Percentiles rank a stretch among this genome's conserved stretches.
Evolutionary conservation across 2,888 invertebrate species (phyloP).

Genomic region (Acronicta aceris): DNA sequence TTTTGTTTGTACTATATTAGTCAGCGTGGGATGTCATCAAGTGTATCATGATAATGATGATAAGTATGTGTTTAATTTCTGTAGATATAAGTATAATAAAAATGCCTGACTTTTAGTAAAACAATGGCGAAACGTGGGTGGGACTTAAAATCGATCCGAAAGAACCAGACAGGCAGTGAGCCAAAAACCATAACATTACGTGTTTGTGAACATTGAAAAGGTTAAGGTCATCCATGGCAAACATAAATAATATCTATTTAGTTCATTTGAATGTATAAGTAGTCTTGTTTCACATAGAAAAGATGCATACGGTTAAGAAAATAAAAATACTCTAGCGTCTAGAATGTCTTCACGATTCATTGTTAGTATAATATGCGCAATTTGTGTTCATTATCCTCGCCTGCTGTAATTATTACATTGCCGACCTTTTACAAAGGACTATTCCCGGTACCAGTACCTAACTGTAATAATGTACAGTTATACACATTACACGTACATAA

Average conservation of each 20-base stretch:
- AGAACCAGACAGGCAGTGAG: conserved; percentile 35
- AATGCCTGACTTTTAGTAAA: conserved; percentile 1
- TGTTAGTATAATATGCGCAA: conserved; percentile 9
- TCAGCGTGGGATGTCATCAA: conserved; percentile 39
- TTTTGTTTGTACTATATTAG: conserved; percentile 42
- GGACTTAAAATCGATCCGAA: conserved; percentile 41
- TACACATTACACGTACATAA: conserved; percentile 1
- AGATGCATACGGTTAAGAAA: neutral
- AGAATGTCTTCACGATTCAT: neutral
- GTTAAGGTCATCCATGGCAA: conserved; percentile 30
- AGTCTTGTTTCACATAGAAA: neutral
- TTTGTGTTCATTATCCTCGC: conserved; percentile 14
- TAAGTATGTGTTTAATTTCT: conserved; percentile 22
- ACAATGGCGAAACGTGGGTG: conserved; percentile 9
- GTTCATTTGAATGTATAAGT: neutral
- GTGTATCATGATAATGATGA: conserved; percentile 25
- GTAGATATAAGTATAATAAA: conserved; percentile 11
- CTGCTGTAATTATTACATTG: conserved; percentile 28
- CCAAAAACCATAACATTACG: conserved; percentile 45
- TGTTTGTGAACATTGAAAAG: conserved; percentile 19
- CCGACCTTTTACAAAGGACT: conserved; percentile 19
- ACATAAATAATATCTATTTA: conserved; percentile 12
- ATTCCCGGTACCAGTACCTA: conserved; percentile 12
- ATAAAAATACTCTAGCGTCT: neutral
- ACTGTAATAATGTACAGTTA: conserved; percentile 9